phyloP scores from a whole-genome alignment of 2,888 invertebrate genomes.

The Perdita meconis region DNA sequence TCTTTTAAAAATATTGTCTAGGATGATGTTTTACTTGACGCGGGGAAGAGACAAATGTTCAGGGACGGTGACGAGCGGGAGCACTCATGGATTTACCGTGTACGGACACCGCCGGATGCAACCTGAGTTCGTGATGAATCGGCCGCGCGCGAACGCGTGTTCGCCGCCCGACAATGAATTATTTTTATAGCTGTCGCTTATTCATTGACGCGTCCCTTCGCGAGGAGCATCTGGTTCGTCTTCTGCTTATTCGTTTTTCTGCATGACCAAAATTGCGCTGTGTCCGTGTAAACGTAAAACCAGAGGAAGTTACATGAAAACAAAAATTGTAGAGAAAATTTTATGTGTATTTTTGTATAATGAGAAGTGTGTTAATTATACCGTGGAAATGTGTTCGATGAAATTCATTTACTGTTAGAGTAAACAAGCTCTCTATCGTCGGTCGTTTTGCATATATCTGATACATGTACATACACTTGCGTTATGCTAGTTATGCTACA shows the following conservation, averaged over 20 bases:
- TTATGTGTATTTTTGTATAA: too few species aligned
- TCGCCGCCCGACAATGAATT: constrained; percentile 26
- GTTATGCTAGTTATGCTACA: too few species aligned
- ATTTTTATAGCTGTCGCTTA: constrained; percentile 40
- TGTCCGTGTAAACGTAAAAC: too few species aligned
- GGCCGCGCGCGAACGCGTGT: background rate
- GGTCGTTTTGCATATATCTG: too few species aligned
- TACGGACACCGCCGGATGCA: constrained; percentile 26
- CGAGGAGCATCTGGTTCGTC: background rate
- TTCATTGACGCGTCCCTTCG: constrained; percentile 4
- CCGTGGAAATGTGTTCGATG: too few species aligned
- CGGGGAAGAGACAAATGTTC: constrained; percentile 23
- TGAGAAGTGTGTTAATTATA: too few species aligned
- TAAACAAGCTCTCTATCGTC: too few species aligned
- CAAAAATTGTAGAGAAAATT: too few species aligned
- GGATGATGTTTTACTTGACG: constrained; percentile 30
- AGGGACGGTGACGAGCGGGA: constrained; percentile 18
- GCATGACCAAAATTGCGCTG: too few species aligned
- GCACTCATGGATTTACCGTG: constrained; percentile 21
- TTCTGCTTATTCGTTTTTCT: background rate
- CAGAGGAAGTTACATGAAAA: too few species aligned
- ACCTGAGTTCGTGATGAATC: constrained; percentile 36
- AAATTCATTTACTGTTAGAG: too few species aligned
- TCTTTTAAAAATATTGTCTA: constrained; percentile 31
- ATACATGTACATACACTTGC: too few species aligned